Conservation (phyloP, 2,888 invertebrate species). For the Plebejus melissa region DNA sequence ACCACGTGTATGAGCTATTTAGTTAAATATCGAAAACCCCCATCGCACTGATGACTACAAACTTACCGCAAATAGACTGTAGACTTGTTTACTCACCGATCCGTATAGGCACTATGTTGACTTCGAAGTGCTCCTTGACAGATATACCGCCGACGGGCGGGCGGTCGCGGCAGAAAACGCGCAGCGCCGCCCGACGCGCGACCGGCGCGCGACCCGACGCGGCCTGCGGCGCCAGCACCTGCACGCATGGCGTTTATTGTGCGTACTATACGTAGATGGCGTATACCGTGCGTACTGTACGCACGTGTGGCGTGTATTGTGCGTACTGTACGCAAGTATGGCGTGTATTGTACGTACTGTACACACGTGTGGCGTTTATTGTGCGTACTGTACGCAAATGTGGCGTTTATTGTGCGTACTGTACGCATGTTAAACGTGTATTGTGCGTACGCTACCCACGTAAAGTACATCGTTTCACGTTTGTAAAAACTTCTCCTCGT, state of each 20-base stretch:
- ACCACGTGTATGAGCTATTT: too few species aligned
- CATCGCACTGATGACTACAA: too few species aligned
- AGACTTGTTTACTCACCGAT: slow-evolving; percentile 78
- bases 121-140: slow-evolving; percentile 99
- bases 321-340: neutral
- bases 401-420: neutral
- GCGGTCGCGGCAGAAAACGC: slow-evolving; percentile 96
- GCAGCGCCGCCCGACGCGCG: slow-evolving; percentile 93
- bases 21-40: too few species aligned
- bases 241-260: neutral
- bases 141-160: slow-evolving; percentile 99
- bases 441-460: neutral
- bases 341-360: neutral
- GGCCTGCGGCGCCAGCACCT: slow-evolving; percentile 72
- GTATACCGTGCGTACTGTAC: neutral
- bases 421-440: neutral
- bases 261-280: neutral
- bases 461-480: neutral
- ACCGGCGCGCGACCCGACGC: slow-evolving; percentile 89
- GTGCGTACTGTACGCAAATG: neutral
- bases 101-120: slow-evolving; percentile 96
- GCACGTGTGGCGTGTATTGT: neutral
- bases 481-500: too few species aligned
- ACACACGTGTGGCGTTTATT: neutral
- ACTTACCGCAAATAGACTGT: too few species aligned